phyloP scores from a whole-genome alignment of 2,888 invertebrate genomes.

The Hypena proboscidalis region DNA sequence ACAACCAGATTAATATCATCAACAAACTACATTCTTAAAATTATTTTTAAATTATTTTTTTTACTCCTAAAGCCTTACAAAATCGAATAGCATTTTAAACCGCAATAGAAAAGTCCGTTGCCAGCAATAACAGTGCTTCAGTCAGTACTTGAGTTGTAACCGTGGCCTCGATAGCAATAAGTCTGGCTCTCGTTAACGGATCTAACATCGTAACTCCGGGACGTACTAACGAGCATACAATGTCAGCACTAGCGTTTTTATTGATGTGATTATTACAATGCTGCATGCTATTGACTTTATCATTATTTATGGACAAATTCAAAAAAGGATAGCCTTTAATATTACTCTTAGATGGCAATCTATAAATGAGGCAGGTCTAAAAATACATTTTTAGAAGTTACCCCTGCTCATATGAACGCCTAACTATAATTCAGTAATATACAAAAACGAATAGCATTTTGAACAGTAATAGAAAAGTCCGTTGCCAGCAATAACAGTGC shows the following conservation, averaged over 20 bases:
- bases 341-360: too few species aligned
- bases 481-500: conserved; percentile 58
- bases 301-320: conserved; percentile 38
- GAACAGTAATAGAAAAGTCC: too few species aligned
- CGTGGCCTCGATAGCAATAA: conserved; percentile 55
- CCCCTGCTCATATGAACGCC: too few species aligned
- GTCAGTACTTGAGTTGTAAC: conserved; percentile 40
- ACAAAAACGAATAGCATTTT: too few species aligned
- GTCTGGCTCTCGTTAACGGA: conserved; percentile 62
- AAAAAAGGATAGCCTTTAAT: too few species aligned
- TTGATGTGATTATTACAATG: conserved; percentile 41
- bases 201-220: conserved; percentile 56
- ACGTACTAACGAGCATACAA: conserved; percentile 59
- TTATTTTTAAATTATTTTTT: not conserved
- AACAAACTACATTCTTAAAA: too few species aligned
- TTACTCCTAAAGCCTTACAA: not conserved
- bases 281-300: conserved; percentile 44
- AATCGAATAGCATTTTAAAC: conserved; percentile 25
- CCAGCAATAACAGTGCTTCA: conserved; percentile 62
- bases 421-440: too few species aligned
- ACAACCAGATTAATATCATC: too few species aligned
- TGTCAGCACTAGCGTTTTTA: conserved; percentile 44
- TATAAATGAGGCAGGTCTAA: too few species aligned
- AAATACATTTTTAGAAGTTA: too few species aligned
- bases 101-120: conserved; percentile 37